Base-by-base conservation (phyloP, 2,888 invertebrate genomes). In the Teleogryllus oceanicus region DNA sequence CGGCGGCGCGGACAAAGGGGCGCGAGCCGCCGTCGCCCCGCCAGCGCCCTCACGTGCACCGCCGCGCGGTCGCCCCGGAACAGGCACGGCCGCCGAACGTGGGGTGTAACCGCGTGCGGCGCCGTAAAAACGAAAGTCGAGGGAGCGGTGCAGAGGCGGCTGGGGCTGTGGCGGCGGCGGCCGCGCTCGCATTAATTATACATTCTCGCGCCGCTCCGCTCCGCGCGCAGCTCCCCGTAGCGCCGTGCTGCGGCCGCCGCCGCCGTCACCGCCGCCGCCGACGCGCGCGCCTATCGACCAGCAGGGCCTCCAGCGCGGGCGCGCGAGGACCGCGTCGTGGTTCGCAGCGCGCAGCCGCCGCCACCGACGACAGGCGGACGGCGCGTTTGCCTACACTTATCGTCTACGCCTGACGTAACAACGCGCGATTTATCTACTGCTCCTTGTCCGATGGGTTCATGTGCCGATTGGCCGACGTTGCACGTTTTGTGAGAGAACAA, bases 111-210 rank as follows among this genome's bases (percentile, higher is more conserved):
- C n/a, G 62, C 13, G 62, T n/a, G 62, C 62, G 62, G 62, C n/a
- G 62, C n/a, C 62, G 62, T 62, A 62, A 62, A 62, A 62, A 16
- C 62, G 62, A 62, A 62, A 62, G 62, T 62, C 62, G 62, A 62
- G 62, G 62, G 62, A 62, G 62, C 13, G 16, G 13, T n/a, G 62
- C 16, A 18, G 62, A 62, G 62, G 62, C 62, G 62, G 62, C 16
- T 4, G 8, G 5, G 62, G 62, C 3, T 18, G 62, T 16, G 62
- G 13, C 13, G 62, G n/a, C 62, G 13, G n/a, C 62, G 62, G 62
- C 62, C 13, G 62, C 8, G 62, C n/a, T 62, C 62, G 16, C n/a
- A 62, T 62, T 62, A 16, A 62, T 16, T 62, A 62, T 62, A 62
- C 62, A 62, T 62, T 62, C 62, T 62, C 62, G 62, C 62, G 62